phyloP scores from a whole-genome alignment of 2,113 vertebrate genomes.

The Turdus rufiventris region DNA sequence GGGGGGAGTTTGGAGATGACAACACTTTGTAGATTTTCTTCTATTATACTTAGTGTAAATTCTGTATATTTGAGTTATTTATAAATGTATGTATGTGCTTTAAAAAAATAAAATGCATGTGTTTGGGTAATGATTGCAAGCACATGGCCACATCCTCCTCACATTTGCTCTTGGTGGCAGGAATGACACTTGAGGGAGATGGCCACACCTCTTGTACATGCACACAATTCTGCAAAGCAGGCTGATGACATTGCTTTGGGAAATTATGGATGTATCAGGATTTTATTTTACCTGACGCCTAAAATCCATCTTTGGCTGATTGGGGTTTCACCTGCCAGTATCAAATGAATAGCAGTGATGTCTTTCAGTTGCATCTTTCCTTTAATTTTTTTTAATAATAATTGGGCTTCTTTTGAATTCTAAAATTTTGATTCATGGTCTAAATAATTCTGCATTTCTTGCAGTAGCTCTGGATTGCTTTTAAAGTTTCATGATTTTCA shows the following conservation, averaged over 20 bases:
- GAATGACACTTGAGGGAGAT: background rate
- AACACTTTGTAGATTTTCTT: background rate
- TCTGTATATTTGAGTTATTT: background rate
- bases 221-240: background rate
- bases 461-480: background rate
- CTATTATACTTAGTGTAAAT: background rate
- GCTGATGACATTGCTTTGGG: background rate
- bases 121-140: background rate
- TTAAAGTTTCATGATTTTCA: background rate
- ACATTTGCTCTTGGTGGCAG: background rate
- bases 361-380: background rate
- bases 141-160: background rate
- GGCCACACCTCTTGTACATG: background rate
- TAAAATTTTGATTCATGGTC: accelerated
- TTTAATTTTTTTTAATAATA: background rate
- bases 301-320: background rate
- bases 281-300: background rate
- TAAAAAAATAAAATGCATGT: background rate
- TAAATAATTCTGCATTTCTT: background rate
- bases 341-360: background rate
- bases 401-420: background rate
- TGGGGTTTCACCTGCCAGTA: background rate
- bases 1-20: background rate
- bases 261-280: background rate
- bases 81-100: background rate